Base-by-base conservation (phyloP, 2,113 vertebrate species). In the Oreocharis arfaki region DNA sequence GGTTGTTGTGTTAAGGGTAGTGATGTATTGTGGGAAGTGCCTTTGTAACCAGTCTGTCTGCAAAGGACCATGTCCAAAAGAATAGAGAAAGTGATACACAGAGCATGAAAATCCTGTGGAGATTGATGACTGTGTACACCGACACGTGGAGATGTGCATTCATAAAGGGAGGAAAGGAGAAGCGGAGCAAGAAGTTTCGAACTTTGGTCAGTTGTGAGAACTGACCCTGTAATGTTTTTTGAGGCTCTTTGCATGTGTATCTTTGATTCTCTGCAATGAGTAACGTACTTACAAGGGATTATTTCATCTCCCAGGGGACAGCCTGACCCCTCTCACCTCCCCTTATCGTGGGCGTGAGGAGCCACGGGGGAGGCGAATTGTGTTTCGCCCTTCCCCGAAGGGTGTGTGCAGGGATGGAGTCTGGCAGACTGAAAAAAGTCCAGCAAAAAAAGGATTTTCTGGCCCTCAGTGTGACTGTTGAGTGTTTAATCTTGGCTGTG, bases 241-340 rank as follows among this genome's bases (percentile, higher is more conserved):
- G 83, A 61, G 75, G 83, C n/a, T 71, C 59, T 86, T 59, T 67
- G 53, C 74, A 28, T 82, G 74, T 39, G 27, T n/a, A 57, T 73
- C 52, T 94, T 70, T 81, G 89, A 78, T 84, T 94, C 10, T 1
- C 60, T 73, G 86, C 24, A 78, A 71, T 92, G 90, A 96, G 90
- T 86, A 77, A 93, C 2, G 20, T 32, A 11, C 33, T 80, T 63
- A 53, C 15, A 84, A 70, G 8, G n/a, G 88, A 70, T 94, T 96
- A 89, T 94, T 96, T 95, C 52, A 82, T 89, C 88, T 92, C 73
- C 64, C 80, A 13, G 47, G 56, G 90, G 76, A 64, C 49, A 52
- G 53, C 6, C 90, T 89, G 90, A 87, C 92, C 91, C 56, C 63
- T 77, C 76, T 87, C 61, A 60, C 91, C 87, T 84, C 90, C 75